Conservation (phyloP, 2,113 vertebrate species). For the Cephalopholis sonnerati region DNA sequence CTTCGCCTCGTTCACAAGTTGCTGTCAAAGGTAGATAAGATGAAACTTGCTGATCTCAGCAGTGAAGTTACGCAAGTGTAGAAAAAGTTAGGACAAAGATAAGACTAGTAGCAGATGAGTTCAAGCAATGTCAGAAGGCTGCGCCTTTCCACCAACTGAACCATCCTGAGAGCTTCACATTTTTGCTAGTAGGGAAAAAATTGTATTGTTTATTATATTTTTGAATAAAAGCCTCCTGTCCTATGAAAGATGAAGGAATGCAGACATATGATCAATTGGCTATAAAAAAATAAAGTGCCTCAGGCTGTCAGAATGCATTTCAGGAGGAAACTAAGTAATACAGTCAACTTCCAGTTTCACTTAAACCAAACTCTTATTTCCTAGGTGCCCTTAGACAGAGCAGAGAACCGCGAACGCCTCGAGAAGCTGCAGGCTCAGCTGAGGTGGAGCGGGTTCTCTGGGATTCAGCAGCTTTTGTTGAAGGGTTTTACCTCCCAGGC, state of each 20-base stretch:
- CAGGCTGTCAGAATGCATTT: neutral
- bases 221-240: neutral
- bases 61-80: neutral
- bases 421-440: slow-evolving; percentile 98
- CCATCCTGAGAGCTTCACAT: neutral
- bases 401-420: slow-evolving; percentile 94
- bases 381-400: slow-evolving; percentile 94
- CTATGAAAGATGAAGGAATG: neutral
- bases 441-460: slow-evolving; percentile 96
- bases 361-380: slow-evolving; percentile 1
- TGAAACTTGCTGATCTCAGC: neutral
- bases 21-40: slow-evolving; percentile 84
- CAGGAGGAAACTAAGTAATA: neutral
- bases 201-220: neutral
- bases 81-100: neutral
- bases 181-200: neutral
- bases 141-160: neutral
- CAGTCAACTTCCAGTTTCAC: neutral
- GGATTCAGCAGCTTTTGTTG: slow-evolving; percentile 95
- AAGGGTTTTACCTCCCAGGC: slow-evolving; percentile 98
- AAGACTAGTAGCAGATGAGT: slow-evolving; percentile 1
- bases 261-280: neutral
- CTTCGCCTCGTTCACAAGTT: slow-evolving; percentile 93
- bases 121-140: neutral
- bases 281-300: neutral